Conservation (phyloP, 2,888 invertebrate species). For the Eumacrocentrus americanus region DNA sequence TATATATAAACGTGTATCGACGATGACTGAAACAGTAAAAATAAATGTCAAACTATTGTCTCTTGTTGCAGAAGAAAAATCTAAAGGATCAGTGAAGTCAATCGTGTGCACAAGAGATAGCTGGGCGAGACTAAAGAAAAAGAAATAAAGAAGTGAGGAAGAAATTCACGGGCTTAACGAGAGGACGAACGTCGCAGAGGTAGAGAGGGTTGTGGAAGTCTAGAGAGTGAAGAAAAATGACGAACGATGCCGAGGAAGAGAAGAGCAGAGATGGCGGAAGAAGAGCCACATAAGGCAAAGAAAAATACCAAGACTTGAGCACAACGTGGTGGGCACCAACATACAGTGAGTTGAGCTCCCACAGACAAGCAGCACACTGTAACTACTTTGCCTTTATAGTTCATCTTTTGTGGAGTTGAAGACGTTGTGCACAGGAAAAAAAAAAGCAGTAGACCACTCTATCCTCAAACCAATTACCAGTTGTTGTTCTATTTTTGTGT, state of each 20-base stretch:
- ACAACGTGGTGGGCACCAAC: neutral
- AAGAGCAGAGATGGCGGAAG: constrained; percentile 18
- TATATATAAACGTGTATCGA: neutral
- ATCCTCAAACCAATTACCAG: constrained; percentile 11
- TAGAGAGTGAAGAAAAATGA: constrained; percentile 29
- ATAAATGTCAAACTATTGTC: neutral
- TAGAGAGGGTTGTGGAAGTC: neutral
- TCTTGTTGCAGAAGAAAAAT: neutral
- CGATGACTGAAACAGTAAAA: neutral
- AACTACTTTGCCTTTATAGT: constrained; percentile 11
- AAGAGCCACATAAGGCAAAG: constrained; percentile 9
- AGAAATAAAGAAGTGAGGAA: neutral
- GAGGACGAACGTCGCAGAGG: neutral
- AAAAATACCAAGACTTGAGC: constrained; percentile 26
- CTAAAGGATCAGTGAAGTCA: neutral
- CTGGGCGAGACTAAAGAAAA: neutral
- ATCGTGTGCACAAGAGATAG: constrained; percentile 14
- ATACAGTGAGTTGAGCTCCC: too few species aligned
- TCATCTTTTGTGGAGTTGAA: neutral
- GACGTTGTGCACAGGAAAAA: neutral
- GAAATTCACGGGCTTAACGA: constrained; percentile 7
- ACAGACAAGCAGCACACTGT: constrained; percentile 1
- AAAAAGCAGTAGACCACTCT: constrained; percentile 10
- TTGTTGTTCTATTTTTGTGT: neutral
- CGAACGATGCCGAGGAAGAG: constrained; percentile 35